These are phyloP conservation scores for Ibidorhyncha struthersii DNA, from an alignment of 2,113 vertebrate genomes.

Conservation along the genomic window DNA sequence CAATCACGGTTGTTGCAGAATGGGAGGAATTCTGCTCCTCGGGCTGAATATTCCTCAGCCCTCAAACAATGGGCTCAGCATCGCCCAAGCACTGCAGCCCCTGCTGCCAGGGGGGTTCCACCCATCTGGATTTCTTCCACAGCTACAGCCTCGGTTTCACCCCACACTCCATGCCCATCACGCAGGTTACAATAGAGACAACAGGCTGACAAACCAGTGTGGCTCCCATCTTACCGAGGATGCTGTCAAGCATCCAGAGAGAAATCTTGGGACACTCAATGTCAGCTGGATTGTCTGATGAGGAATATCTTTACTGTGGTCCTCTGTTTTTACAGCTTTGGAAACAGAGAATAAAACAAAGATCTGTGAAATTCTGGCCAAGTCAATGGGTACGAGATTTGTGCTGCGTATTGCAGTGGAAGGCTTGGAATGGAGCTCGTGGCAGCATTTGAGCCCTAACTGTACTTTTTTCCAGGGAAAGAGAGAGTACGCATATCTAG, in stretches of 20 bases:
- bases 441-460: background rate
- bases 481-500: background rate
- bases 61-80: background rate
- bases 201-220: background rate
- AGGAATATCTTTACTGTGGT: background rate
- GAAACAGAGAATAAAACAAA: background rate
- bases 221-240: background rate
- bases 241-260: background rate
- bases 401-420: background rate
- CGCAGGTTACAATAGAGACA: fast-evolving
- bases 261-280: background rate
- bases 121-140: background rate
- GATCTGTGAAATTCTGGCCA: background rate
- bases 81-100: fast-evolving
- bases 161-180: background rate
- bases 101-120: background rate
- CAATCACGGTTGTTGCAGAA: background rate
- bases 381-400: background rate
- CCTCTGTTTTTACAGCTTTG: background rate
- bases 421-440: background rate
- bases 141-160: background rate
- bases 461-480: background rate
- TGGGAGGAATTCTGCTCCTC: background rate
- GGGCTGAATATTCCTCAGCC: background rate
- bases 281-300: background rate